Base-by-base conservation (phyloP, 2,797 vertebrate species). In the Anisognathus igniventris region DNA sequence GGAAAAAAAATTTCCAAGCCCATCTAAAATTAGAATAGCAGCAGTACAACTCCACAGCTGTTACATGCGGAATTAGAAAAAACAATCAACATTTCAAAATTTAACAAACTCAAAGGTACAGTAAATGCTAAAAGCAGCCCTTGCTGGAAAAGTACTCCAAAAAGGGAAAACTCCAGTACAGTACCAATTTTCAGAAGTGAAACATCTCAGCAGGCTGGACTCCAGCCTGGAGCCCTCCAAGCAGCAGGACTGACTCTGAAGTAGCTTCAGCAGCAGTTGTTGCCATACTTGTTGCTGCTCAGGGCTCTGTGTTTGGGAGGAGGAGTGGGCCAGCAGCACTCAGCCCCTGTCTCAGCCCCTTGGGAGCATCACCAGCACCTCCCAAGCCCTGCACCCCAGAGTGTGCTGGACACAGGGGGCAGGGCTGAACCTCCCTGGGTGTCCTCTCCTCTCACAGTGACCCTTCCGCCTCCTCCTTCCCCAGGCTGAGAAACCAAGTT, bases 371-470 rank as follows among this genome's bases (percentile, higher is more conserved):
- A 9, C 3, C 71, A 75, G 80, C 51, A 24, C 2, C 23, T 75
- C 56, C 64, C 39, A 12, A 13, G 4, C 8, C 18, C 47, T 6
- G 33, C 45, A 4, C 3, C 2, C 40, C 0, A 0, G 3, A 19
- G n/a, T 0, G 9, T 10, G 57, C 68, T 0, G 0, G 2, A 27
- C 5, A 21, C 18, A 0, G 0, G 0, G 7, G 51, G 4, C 6
- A 3, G 27, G 35, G 53, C 74, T 72, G 54, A 2, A 60, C 45
- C 53, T 19, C 48, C 3, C 2, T 0, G 6, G 9, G n/a, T 8
- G 21, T 51, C 35, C 42, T 50, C 64, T 50, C 5, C 47, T 48
- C 66, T 31, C 39, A 18, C 21, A 7, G 58, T 6, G 14, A 21
- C 8, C 39, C 40, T 48, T 14, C 74, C 45, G 77, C 51, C 60